These are phyloP conservation scores for Probosciger aterrimus DNA, from an alignment of 2,113 vertebrate genomes.

Conservation along the genomic window DNA sequence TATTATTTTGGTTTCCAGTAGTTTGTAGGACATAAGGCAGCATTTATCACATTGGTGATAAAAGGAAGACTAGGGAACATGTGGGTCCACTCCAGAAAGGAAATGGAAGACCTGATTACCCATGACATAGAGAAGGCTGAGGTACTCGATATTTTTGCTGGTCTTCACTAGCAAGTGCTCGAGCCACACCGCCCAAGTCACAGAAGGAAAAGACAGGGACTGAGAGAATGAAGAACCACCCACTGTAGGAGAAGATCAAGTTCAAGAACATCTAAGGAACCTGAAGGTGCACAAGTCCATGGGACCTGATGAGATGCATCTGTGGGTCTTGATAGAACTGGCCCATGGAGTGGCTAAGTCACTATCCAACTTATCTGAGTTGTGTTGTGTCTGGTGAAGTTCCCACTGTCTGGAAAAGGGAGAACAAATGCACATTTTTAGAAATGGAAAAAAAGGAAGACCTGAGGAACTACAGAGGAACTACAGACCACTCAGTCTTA, in stretches of 20 bases:
- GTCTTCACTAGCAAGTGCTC: background rate
- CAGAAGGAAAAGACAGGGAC: background rate
- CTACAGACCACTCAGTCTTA: background rate
- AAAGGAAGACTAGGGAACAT: background rate
- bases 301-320: background rate
- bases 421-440: background rate
- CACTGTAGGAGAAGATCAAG: background rate
- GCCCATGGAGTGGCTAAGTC: background rate
- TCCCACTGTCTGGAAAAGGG: background rate
- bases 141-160: background rate
- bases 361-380: background rate
- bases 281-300: background rate
- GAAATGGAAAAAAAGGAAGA: background rate
- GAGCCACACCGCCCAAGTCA: background rate
- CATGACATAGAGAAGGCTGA: background rate
- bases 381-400: background rate
- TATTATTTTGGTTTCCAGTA: conserved; percentile 45
- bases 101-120: background rate
- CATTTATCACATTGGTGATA: background rate
- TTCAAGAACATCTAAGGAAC: background rate
- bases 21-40: conserved; percentile 11
- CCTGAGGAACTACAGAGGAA: background rate
- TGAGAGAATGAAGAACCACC: background rate
- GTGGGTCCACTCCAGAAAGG: background rate
- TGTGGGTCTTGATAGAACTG: background rate